Evolutionary conservation across 1,140 invertebrate genomes (phyloP).

Genomic region (Wasmannia auropunctata): DNA sequence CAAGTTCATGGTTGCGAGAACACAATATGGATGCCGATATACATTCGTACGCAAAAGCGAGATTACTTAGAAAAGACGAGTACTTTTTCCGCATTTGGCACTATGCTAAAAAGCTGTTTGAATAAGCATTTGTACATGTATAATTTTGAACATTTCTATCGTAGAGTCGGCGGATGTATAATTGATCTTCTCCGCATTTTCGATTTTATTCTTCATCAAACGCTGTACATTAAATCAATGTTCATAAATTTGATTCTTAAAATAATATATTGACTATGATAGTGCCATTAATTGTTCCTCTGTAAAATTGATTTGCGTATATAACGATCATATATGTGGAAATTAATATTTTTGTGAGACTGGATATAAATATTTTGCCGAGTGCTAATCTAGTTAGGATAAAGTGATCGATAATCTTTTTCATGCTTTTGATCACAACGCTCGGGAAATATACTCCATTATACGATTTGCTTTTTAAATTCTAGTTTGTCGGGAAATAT

Average conservation of each 20-base stretch:
- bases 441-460: neutral
- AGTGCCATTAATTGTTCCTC: neutral
- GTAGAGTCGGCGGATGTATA: neutral
- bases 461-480: neutral
- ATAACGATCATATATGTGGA: neutral
- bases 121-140: slow-evolving; percentile 86
- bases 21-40: slow-evolving; percentile 97
- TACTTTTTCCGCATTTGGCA: slow-evolving; percentile 98
- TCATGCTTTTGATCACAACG: neutral
- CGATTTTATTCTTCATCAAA: neutral
- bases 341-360: neutral
- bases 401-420: slow-evolving; percentile 16
- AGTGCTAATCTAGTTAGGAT: slow-evolving; percentile 23
- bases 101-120: slow-evolving; percentile 93
- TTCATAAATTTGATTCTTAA: neutral
- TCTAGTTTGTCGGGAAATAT: neutral
- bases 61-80: slow-evolving; percentile 93
- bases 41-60: slow-evolving; percentile 93
- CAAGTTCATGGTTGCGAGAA: slow-evolving; percentile 96
- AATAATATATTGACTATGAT: neutral
- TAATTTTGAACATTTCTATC: slow-evolving; percentile 26
- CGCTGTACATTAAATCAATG: neutral
- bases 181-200: slow-evolving; percentile 12
- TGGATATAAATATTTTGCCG: neutral
- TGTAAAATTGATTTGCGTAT: neutral